phyloP scores from a whole-genome alignment of 2,113 vertebrate species.

The Panthera uncia region DNA sequence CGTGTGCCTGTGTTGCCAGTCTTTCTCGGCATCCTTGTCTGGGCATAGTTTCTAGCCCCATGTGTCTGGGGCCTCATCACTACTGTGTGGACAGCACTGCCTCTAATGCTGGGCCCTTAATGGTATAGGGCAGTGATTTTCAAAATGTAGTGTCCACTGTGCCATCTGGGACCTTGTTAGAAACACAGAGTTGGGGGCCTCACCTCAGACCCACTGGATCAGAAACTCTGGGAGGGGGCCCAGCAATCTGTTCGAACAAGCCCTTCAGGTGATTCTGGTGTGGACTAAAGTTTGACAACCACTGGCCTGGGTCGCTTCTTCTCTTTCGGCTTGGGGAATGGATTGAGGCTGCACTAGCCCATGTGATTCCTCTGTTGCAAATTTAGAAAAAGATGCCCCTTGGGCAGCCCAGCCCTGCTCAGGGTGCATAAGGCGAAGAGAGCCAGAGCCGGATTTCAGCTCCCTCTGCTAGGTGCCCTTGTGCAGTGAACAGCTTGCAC shows the following conservation, averaged over 20 bases:
- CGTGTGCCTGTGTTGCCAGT: accelerated
- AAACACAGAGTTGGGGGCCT: not conserved
- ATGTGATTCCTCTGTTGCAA: not conserved
- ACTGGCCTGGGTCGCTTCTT: not conserved
- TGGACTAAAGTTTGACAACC: not conserved
- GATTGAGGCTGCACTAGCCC: not conserved
- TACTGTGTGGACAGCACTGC: not conserved
- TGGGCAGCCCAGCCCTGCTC: not conserved
- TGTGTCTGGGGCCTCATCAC: not conserved
- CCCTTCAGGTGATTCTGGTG: not conserved
- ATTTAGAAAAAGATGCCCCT: not conserved
- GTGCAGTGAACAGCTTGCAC: not conserved
- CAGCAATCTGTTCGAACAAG: not conserved
- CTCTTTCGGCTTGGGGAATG: not conserved
- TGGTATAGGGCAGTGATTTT: not conserved
- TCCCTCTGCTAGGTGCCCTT: not conserved
- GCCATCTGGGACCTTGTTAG: not conserved
- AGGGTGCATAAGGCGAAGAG: not conserved
- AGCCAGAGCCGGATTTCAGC: not conserved
- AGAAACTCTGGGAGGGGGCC: not conserved
- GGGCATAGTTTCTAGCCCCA: not conserved
- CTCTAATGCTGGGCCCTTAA: not conserved
- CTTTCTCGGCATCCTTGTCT: not conserved
- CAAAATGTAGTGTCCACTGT: not conserved
- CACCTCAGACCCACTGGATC: not conserved